Conservation (phyloP, 2,797 vertebrate species). For the Liasis olivaceus region DNA sequence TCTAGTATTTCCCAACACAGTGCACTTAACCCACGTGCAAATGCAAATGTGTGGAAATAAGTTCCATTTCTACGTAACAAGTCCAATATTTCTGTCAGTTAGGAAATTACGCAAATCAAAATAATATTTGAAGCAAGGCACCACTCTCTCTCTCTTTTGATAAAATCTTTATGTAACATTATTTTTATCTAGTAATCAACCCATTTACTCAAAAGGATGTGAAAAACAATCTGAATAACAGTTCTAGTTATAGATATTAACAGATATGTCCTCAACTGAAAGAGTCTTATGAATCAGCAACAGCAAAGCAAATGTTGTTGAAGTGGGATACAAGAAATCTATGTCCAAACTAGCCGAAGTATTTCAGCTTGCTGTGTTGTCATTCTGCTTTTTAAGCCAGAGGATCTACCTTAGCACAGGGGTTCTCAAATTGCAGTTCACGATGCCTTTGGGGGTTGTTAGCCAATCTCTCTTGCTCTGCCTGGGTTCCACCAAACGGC, state of each 20-base stretch:
- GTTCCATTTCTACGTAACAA: background rate
- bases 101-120: constrained; percentile 2
- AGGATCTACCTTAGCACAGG: background rate
- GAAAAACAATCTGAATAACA: background rate
- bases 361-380: background rate
- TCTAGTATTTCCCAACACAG: background rate
- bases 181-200: background rate
- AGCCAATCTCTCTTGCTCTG: background rate
- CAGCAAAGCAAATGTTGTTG: background rate
- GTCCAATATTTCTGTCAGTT: background rate
- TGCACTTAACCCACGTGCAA: background rate
- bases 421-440: background rate
- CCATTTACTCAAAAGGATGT: background rate
- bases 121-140: background rate
- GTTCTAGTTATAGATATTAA: background rate
- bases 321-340: background rate
- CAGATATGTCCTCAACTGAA: background rate
- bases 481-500: background rate
- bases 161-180: background rate
- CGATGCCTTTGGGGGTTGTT: background rate
- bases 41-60: background rate
- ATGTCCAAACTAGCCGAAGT: background rate
- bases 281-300: background rate
- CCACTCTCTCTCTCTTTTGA: background rate
- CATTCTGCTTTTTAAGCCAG: background rate